Conservation (phyloP, 2,113 vertebrate species). For the Okapia johnstoni region DNA sequence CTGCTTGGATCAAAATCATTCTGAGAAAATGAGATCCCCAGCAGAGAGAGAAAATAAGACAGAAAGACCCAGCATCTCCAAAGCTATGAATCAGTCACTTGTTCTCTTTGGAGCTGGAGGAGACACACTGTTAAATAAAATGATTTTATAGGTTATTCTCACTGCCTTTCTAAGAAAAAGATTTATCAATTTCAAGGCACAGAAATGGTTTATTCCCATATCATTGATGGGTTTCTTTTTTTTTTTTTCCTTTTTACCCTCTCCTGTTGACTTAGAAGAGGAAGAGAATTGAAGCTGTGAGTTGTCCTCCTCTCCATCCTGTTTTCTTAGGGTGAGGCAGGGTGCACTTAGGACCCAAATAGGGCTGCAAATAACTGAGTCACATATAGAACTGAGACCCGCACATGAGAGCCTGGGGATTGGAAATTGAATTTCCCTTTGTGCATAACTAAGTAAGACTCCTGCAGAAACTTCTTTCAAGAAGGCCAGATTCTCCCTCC, state of each 20-base stretch:
- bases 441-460: not conserved
- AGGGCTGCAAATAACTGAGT: not conserved
- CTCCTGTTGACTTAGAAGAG: not conserved
- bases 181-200: conserved; percentile 68
- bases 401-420: not conserved
- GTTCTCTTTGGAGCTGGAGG: conserved; percentile 61
- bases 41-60: conserved; percentile 59
- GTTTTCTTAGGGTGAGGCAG: not conserved
- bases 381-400: not conserved
- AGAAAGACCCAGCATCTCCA: conserved; percentile 63
- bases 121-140: conserved; percentile 74
- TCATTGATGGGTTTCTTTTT: not conserved
- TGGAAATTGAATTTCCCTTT: not conserved
- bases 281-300: not conserved
- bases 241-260: not conserved
- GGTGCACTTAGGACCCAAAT: not conserved
- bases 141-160: conserved; percentile 76
- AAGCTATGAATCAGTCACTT: conserved; percentile 72
- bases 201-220: not conserved
- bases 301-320: not conserved
- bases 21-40: conserved; percentile 70
- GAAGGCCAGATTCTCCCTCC: not conserved
- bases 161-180: conserved; percentile 45
- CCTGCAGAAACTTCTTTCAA: not conserved
- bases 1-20: conserved; percentile 24